phyloP scores from a whole-genome alignment of 2,797 vertebrate species.

The Buceros bicornis region DNA sequence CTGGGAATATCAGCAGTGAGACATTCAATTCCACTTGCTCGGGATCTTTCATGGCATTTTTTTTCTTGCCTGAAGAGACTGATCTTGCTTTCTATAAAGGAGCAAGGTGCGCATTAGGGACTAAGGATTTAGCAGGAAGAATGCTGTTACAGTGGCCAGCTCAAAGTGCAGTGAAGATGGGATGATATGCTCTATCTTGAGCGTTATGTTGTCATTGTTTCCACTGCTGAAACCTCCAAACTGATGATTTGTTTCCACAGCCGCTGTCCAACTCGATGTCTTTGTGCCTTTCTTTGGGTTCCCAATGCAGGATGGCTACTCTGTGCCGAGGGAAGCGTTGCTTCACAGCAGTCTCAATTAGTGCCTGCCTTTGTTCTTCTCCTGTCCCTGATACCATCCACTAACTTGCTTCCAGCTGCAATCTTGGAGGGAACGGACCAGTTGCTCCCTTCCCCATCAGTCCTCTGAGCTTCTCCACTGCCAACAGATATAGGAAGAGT shows the following conservation, averaged over 20 bases:
- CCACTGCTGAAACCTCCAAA: background rate
- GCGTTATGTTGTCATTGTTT: background rate
- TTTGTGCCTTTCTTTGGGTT: background rate
- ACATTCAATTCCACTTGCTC: background rate
- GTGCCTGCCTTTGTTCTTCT: background rate
- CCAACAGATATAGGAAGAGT: background rate
- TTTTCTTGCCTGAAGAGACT: constrained; percentile 10
- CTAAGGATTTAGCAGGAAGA: background rate
- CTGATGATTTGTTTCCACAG: background rate
- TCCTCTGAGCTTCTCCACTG: background rate
- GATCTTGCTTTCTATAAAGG: background rate
- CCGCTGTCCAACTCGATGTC: background rate
- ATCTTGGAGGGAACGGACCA: background rate
- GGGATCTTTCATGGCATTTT: constrained; percentile 9
- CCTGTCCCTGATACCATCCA: background rate
- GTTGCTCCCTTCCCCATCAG: background rate
- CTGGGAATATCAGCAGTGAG: background rate
- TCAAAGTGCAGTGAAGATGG: background rate
- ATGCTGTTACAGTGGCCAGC: background rate
- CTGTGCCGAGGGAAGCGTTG: background rate
- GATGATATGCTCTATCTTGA: background rate
- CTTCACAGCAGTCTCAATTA: background rate
- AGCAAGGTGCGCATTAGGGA: background rate
- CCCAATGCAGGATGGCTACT: background rate
- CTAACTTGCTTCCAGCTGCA: background rate